These are phyloP conservation scores for Upupa epops DNA, from an alignment of 2,113 vertebrate species.

Conservation along the genomic window DNA sequence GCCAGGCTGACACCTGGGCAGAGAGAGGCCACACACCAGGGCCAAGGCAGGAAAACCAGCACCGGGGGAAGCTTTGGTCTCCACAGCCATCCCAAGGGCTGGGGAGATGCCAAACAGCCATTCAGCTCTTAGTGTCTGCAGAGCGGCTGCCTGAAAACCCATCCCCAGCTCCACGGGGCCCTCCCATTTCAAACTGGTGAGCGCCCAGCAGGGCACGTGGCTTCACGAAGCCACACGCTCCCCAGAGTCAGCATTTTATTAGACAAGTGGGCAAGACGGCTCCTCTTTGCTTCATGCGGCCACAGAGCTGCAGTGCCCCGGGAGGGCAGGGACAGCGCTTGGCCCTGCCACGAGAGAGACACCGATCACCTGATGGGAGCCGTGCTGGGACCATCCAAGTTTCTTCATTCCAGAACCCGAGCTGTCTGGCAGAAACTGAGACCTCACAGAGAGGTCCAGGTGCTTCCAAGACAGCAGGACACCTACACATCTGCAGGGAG, in stretches of 20 bases:
- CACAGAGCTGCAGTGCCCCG: accelerated
- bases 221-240: accelerated
- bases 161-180: background rate
- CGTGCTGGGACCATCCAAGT: background rate
- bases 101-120: background rate
- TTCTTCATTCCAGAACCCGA: background rate
- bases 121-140: background rate
- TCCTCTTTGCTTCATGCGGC: background rate
- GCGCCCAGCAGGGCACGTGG: accelerated
- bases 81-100: background rate
- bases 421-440: background rate
- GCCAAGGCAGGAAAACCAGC: too few relatives aligned
- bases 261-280: background rate
- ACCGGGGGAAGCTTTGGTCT: background rate
- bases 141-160: background rate
- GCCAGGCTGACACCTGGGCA: accelerated
- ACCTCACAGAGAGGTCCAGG: background rate
- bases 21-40: background rate
- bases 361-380: background rate
- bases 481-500: constrained; percentile 19
- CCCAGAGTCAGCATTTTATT: background rate
- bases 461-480: background rate
- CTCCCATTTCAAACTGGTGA: accelerated
- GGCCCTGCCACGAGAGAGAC: accelerated
- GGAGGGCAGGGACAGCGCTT: background rate